These are phyloP conservation scores for Tachysurus fulvidraco DNA, from an alignment of 2,113 vertebrate species.

Conservation along the genomic window DNA sequence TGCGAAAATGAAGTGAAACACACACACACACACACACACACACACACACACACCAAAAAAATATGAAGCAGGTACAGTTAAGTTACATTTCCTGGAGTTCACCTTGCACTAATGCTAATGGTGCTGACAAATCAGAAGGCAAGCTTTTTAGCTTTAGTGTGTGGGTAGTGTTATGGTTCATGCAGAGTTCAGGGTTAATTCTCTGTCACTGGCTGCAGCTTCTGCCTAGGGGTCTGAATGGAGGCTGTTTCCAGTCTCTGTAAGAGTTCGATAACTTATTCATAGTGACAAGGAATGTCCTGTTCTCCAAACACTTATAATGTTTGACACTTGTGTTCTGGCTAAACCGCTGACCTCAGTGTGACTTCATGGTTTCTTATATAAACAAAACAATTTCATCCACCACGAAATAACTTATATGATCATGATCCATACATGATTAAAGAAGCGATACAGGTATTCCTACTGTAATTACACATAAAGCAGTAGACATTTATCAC, in stretches of 20 bases:
- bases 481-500: not conserved
- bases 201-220: constrained; percentile 22
- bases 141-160: constrained; percentile 34
- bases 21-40: not conserved
- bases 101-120: constrained; percentile 12
- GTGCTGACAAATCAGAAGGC: constrained; percentile 7
- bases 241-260: not conserved
- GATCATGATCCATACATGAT: not conserved
- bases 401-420: not conserved
- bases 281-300: constrained; percentile 40
- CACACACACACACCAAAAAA: too few relatives aligned
- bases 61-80: too few relatives aligned
- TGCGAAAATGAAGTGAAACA: not conserved
- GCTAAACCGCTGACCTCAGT: not conserved
- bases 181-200: constrained; percentile 44
- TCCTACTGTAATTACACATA: not conserved
- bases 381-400: not conserved
- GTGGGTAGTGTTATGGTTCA: constrained; percentile 33
- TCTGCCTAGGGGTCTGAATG: constrained; percentile 40
- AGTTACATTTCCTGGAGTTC: not conserved
- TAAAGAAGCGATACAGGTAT: not conserved
- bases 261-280: constrained; percentile 38
- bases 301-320: constrained; percentile 13
- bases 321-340: constrained; percentile 33
- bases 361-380: not conserved